Base-by-base conservation (phyloP, 1,140 invertebrate species). In the Drosophila asahinai region DNA sequence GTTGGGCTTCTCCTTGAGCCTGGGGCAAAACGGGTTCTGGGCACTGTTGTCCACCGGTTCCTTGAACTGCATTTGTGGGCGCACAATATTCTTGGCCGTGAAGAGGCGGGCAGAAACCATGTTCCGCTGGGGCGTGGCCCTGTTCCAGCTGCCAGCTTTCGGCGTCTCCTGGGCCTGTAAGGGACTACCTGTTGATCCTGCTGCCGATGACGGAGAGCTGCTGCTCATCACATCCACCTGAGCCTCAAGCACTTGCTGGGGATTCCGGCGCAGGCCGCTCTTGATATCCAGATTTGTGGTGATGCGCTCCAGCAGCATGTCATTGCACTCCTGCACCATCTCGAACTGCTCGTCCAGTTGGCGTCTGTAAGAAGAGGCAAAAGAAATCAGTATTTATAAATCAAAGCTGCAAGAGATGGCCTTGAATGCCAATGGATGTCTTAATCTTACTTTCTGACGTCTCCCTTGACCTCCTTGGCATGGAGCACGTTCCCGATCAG, bases 1-100 rank as follows among this genome's bases (percentile, higher is more conserved):
- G 93, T 99, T 98, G 1, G 97, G 98, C 93, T 99, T 99, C 14
- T 97, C 95, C 51, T 94, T 96, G 14, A 99, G 95, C 76, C 95
- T 95, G 1, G 98, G 98, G 51, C 96, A 93, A 95, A 98, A 99
- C 17, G 97, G 95, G 49, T 94, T 94, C 17, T 95, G 94, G 22
- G 93, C 93, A 49, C 95, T 95, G 84, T 99, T 99, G 91, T 98
- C 97, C 43, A 99, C 95, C 83, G 97, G 96, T 77, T 97, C 96
- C 90, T 96, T 96, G 83, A 99, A 99, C 57, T 94, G 95, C 42
- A 96, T 91, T 93, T 99, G 98, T 1, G 98, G 98, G 70, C 97
- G 95, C 43, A 96, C 94, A 65, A 97, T 95, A 91, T 97, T 96
- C 87, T 96, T 96, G 3, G 95, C 96, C 12, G 96, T 95, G 22